Evolutionary conservation across 2,797 vertebrate species (phyloP).

Genomic region (Platalea minor): DNA sequence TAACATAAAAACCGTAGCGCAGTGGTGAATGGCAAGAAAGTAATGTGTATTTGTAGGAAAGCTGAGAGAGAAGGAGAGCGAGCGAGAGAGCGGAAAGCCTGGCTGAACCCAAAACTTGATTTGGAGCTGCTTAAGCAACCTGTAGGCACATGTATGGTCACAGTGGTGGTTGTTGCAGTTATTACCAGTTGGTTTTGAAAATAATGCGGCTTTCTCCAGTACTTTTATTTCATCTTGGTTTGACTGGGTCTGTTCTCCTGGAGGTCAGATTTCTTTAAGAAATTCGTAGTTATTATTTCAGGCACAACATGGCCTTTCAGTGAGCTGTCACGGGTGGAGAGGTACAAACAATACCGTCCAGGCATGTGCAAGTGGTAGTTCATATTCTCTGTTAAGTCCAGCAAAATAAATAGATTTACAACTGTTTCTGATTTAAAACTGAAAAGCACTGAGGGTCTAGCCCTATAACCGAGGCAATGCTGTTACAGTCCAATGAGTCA

Average conservation of each 20-base stretch:
- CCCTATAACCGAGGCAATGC: background rate
- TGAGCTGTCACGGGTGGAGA: slow-evolving; percentile 45
- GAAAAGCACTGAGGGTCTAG: background rate
- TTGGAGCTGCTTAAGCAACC: background rate
- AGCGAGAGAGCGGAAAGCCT: background rate
- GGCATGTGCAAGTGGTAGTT: background rate
- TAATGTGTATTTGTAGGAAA: background rate
- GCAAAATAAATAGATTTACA: background rate
- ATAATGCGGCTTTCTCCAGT: background rate
- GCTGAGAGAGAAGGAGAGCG: background rate
- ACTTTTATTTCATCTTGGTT: background rate
- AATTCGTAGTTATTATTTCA: background rate
- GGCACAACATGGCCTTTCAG: background rate
- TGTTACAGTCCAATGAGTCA: slow-evolving; percentile 5
- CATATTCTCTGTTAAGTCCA: background rate
- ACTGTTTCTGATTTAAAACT: background rate
- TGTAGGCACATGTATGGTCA: background rate
- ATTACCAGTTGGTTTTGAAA: background rate
- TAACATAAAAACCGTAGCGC: background rate
- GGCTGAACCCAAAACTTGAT: background rate
- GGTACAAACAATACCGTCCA: background rate
- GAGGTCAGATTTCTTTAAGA: slow-evolving; percentile 16
- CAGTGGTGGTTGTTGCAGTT: background rate
- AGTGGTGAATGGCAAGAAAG: background rate
- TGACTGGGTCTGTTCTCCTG: background rate